These are phyloP conservation scores for Plectrocnemia conspersa DNA, from an alignment of 1,140 invertebrate genomes.

Conservation along the genomic window DNA sequence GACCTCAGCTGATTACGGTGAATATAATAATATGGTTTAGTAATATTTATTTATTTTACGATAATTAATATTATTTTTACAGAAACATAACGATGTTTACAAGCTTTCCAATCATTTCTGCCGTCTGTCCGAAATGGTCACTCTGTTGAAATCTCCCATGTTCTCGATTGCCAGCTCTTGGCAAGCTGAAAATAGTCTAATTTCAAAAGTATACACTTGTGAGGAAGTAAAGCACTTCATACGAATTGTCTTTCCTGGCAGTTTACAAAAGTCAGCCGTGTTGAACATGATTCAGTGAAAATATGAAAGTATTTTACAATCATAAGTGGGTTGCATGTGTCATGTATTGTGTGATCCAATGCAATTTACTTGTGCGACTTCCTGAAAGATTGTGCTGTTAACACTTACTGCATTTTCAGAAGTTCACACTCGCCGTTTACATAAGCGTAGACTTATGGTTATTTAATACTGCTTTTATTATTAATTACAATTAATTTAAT, in stretches of 20 bases:
- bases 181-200: slow-evolving; percentile 9
- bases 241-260: slow-evolving; percentile 21
- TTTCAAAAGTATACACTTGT: slow-evolving; percentile 15
- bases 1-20: slow-evolving; percentile 24
- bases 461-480: too few relatives aligned
- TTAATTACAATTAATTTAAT: too few relatives aligned
- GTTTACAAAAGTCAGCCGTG: slow-evolving; percentile 18
- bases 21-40: slow-evolving; percentile 3
- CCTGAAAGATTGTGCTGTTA: not conserved
- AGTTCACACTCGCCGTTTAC: not conserved
- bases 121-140: slow-evolving; percentile 21
- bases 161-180: slow-evolving; percentile 19
- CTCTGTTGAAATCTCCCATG: slow-evolving; percentile 22
- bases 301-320: too few relatives aligned
- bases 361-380: not conserved
- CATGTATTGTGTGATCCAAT: too few relatives aligned
- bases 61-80: slow-evolving; percentile 9
- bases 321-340: too few relatives aligned
- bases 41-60: not conserved
- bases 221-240: slow-evolving; percentile 29
- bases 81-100: slow-evolving; percentile 23
- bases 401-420: not conserved
- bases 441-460: too few relatives aligned
- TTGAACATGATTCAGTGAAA: slow-evolving; percentile 25
- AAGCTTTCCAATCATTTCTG: slow-evolving; percentile 21